phyloP scores from a whole-genome alignment of 1,140 invertebrate genomes.

The Drosophila athabasca region DNA sequence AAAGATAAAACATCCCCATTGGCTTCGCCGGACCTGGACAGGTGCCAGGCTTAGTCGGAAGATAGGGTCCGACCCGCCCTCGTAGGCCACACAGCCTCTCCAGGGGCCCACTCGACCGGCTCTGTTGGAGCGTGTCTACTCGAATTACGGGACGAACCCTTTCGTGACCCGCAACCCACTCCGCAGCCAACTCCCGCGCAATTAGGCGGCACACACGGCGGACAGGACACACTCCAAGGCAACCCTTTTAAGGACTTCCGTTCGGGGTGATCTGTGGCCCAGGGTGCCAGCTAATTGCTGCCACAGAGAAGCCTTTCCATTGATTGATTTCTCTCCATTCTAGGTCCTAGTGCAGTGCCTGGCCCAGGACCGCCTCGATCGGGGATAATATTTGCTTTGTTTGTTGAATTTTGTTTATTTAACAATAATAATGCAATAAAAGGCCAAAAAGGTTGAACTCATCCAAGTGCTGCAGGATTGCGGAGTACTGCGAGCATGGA shows the following conservation, averaged over 20 bases:
- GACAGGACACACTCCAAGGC: slow-evolving; percentile 35
- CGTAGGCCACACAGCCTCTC: slow-evolving; percentile 1
- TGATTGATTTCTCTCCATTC: slow-evolving; percentile 59
- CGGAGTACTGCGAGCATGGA: background rate
- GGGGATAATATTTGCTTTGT: slow-evolving; percentile 17
- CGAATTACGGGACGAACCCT: slow-evolving; percentile 36
- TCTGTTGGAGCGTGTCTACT: slow-evolving; percentile 30
- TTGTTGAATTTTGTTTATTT: slow-evolving; percentile 50
- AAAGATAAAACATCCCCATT: no score
- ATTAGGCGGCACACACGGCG: slow-evolving; percentile 62
- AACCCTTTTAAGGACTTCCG: slow-evolving; percentile 78
- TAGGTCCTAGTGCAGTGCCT: background rate
- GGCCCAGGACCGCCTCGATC: slow-evolving; percentile 4
- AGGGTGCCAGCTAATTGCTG: slow-evolving; percentile 57
- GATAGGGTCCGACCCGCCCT: no score
- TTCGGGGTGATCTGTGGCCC: slow-evolving; percentile 18
- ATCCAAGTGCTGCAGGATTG: slow-evolving; percentile 1
- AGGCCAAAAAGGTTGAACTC: slow-evolving; percentile 44
- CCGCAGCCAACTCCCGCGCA: slow-evolving; percentile 28
- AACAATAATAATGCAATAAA: slow-evolving; percentile 73
- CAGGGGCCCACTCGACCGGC: slow-evolving; percentile 4
- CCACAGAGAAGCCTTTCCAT: slow-evolving; percentile 39
- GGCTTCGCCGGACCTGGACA: background rate
- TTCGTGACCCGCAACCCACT: slow-evolving; percentile 6
- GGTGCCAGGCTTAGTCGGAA: background rate